Conservation (phyloP, 2,113 vertebrate species). For the Spilogale gracilis region DNA sequence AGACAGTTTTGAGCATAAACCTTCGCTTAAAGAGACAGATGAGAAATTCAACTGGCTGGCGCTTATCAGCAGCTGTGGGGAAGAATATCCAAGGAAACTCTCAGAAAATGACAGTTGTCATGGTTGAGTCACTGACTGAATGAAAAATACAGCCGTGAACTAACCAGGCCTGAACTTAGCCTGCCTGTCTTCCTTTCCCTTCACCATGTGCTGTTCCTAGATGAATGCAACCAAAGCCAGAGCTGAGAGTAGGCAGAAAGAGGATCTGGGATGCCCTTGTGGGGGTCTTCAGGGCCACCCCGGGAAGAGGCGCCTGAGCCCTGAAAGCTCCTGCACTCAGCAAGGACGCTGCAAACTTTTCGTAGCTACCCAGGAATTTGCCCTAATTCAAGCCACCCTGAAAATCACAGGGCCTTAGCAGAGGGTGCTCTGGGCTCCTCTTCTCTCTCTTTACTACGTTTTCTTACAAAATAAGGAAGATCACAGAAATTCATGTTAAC, state of each 20-base stretch:
- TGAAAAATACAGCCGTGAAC: background rate
- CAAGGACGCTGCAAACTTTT: fast-evolving
- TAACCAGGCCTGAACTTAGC: background rate
- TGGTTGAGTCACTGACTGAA: background rate
- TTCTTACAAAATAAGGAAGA: background rate
- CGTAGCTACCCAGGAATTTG: background rate
- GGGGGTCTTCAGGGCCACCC: too few species aligned
- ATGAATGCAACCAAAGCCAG: background rate
- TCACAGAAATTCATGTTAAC: background rate
- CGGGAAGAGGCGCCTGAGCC: background rate
- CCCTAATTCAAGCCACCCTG: background rate
- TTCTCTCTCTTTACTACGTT: background rate
- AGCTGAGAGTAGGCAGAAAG: background rate
- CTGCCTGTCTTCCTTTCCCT: background rate
- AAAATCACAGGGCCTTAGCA: fast-evolving
- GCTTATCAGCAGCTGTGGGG: background rate
- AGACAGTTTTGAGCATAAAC: background rate
- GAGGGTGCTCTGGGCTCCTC: fast-evolving
- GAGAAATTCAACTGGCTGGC: background rate
- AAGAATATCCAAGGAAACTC: constrained; percentile 6
- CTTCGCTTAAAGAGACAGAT: background rate
- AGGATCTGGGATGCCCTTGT: fast-evolving
- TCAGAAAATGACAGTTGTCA: constrained; percentile 47
- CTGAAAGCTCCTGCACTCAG: background rate
- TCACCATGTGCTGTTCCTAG: background rate